Base-by-base conservation (phyloP, 2,888 invertebrate species). In the Malthinus flaveolus region DNA sequence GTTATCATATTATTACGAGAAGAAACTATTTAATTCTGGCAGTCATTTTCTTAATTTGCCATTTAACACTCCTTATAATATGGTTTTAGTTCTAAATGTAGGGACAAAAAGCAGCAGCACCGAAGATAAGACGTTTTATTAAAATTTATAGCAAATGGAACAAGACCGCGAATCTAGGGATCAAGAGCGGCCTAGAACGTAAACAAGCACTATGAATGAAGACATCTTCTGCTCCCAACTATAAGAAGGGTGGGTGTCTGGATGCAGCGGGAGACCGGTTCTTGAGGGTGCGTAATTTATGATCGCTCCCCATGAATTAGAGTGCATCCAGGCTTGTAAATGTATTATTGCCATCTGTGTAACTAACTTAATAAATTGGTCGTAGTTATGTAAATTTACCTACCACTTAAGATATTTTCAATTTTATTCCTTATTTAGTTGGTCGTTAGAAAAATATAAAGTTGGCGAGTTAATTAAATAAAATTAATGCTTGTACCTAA, bases 311-410 rank as follows among this genome's bases (percentile, higher is more conserved):
- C 67, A 65, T 67, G 74, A 75, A 75, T 75, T 75, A 75, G 73
- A 76, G 75, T 76, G 75, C 75, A 75, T 70, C 71, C 65, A 72
- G 68, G 68, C 75, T 66, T 73, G 75, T 73, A 75, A 75, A 75
- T 75, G 70, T 74, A 75, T 75, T 75, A 74, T 73, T 73, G 68
- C 70, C 70, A 68, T 70, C 65, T 68, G 71, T 66, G 65, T 68
- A 66, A 67, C 70, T 68, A 66, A 68, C 70, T 67, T 68, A 71
- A 71, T 71, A 74, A 74, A 75, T 73, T 73, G 71, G 68, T 61
- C 63, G 60, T 62, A 69, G 68, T 54, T 59, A 53, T 59, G 53
- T 49, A 45, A 58, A 59, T 59, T 54, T 59, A 32, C 54, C 46
- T 50, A 55, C 45, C 37, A 47, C 50, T 45, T 45, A 1, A 45